Evolutionary conservation across 2,113 vertebrate species (phyloP), one percentile per base, ranked within the genome.

Genomic region (Sorex fumeus): DNA sequence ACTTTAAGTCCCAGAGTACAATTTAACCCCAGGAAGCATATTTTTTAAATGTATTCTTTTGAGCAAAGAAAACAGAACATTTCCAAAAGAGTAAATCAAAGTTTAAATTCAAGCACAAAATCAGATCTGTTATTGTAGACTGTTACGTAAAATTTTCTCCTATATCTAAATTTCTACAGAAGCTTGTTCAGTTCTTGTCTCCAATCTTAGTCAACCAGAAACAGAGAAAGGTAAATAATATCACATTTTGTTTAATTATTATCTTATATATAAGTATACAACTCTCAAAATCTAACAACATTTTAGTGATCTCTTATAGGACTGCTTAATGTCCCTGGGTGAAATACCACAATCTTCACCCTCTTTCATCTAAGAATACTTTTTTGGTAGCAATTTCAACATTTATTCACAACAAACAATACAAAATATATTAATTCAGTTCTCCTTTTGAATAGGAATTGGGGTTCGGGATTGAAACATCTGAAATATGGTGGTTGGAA

Each of bases 61-160:
- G 50, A 66, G 28, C 72, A 79, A 75, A 76, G 34, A 79, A 84
- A 30, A 16, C 40, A 72, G 9, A 32, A 25, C 10, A 66, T 80
- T 76, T 91, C 25, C 43, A 57, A 12, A 81, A 84, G 85, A 77
- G 21, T 53, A 87, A 87, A 84, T 87, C 43, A 90, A 84, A 45
- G 28, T 43, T 78, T 9, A 7, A 84, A 15, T 21, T 88, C 60
- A 92, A 92, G 64, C n/a, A 32, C 32, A 69, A 80, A 88, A 62
- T 23, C 25, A 47, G 23, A 82, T 75, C 3, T 30, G 0, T 69
- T 85, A 70, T 32, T 40, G 9, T 40, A 86, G 53, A 5, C 6
- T 13, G 0, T 50, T 66, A 82, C 19, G 57, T 60, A 13, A 85
- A 77, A 88, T 81, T 72, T 53, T 3, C 12, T 34, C 21, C 30